These are phyloP conservation scores for Naja naja DNA, from an alignment of 2,113 vertebrate genomes.

Conservation along the genomic window DNA sequence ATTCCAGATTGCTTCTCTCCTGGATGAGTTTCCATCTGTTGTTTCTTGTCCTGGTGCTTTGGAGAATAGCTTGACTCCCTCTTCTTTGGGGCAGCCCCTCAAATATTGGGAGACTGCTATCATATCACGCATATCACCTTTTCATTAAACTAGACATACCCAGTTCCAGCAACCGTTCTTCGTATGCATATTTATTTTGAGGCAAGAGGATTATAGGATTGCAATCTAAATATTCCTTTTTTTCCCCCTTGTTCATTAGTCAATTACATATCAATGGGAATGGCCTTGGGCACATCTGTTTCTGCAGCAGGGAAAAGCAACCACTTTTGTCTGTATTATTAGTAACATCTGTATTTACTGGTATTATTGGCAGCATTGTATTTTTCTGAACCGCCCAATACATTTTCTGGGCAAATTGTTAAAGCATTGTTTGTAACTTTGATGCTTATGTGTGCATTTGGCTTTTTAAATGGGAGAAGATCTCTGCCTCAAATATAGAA, in stretches of 20 bases:
- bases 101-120: not conserved
- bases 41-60: not conserved
- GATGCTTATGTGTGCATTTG: too few species aligned
- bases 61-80: not conserved
- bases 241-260: not conserved
- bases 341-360: not conserved
- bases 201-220: not conserved
- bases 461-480: not conserved
- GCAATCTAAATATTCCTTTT: not conserved
- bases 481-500: not conserved
- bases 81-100: not conserved
- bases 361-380: not conserved
- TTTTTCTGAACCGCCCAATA: not conserved
- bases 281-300: not conserved
- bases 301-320: not conserved
- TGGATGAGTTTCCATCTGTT: not conserved
- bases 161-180: not conserved
- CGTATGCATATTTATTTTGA: not conserved
- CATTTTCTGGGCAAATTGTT: not conserved
- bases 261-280: not conserved
- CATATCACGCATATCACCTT: accelerated
- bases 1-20: not conserved
- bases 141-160: not conserved
- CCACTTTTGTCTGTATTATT: not conserved
- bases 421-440: not conserved